Percentiles rank a stretch among this genome's conserved stretches.
phyloP scores from a whole-genome alignment of 2,113 vertebrate species.

The Thalassarche chlororhynchos region DNA sequence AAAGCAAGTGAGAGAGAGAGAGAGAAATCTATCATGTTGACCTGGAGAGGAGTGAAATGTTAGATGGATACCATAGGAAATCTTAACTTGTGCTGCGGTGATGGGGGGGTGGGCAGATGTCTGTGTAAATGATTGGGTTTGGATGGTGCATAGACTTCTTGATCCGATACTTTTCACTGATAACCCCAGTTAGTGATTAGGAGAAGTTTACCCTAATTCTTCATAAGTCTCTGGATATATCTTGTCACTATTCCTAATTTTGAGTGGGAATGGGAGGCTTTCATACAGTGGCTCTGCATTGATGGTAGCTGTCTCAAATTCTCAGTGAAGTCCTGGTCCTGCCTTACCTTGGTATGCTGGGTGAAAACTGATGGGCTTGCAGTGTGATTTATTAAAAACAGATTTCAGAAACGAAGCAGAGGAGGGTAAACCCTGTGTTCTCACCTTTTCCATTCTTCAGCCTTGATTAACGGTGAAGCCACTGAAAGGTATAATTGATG shows the following conservation, averaged over 20 bases:
- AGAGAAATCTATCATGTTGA: neutral
- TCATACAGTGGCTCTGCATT: neutral
- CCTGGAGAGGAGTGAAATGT: neutral
- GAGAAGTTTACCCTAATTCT: neutral
- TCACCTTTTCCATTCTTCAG: neutral
- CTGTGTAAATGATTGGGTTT: neutral
- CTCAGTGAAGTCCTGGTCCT: neutral
- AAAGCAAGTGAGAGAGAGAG: neutral
- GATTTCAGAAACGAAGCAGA: neutral
- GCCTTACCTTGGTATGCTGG: neutral
- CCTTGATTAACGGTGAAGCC: neutral
- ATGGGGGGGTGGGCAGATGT: neutral
- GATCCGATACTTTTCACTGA: neutral
- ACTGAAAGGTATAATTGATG: neutral
- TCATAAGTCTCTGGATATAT: neutral
- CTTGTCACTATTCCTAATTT: neutral
- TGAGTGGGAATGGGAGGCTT: neutral
- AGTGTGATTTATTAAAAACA: neutral
- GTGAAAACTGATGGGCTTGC: neutral
- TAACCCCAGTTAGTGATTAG: neutral
- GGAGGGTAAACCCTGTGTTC: neutral
- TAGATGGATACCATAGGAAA: neutral
- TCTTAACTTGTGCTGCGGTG: neutral
- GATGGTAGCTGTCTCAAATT: neutral
- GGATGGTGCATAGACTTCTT: neutral